Evolutionary conservation across 2,113 vertebrate species (phyloP).

Genomic region (Chaetodon trifascialis): DNA sequence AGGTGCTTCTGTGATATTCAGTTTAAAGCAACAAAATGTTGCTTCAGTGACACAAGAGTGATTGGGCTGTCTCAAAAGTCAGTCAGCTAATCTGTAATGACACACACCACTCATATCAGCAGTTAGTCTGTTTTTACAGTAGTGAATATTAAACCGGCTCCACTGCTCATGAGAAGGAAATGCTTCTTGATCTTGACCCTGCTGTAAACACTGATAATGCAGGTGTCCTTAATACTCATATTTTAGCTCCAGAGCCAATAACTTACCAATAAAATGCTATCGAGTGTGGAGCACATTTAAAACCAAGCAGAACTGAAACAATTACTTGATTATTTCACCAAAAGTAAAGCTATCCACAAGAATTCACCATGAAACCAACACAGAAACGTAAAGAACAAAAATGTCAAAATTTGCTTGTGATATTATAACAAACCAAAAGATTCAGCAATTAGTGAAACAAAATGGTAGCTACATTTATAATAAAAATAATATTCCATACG

Average conservation of each 20-base stretch:
- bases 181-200: neutral
- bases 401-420: too few relatives aligned
- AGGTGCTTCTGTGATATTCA: neutral
- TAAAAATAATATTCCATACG: neutral
- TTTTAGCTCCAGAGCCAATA: neutral
- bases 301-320: neutral
- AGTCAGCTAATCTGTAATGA: neutral
- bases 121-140: neutral
- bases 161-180: neutral
- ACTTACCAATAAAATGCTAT: neutral
- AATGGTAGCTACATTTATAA: neutral
- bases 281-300: neutral
- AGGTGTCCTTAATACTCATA: neutral
- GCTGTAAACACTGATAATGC: neutral
- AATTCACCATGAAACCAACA: too few relatives aligned
- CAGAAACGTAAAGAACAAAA: too few relatives aligned
- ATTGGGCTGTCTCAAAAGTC: neutral
- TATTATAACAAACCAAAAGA: neutral
- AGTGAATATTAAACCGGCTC: neutral
- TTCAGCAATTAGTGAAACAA: neutral
- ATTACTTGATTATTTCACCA: too few relatives aligned
- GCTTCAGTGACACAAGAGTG: neutral
- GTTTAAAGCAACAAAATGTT: slow-evolving; percentile 6
- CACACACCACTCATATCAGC: neutral
- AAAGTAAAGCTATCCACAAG: too few relatives aligned